Percentiles rank a stretch among this genome's conserved stretches.
Conservation (phyloP, 2,888 invertebrate genomes). For the Meta bourneti region DNA sequence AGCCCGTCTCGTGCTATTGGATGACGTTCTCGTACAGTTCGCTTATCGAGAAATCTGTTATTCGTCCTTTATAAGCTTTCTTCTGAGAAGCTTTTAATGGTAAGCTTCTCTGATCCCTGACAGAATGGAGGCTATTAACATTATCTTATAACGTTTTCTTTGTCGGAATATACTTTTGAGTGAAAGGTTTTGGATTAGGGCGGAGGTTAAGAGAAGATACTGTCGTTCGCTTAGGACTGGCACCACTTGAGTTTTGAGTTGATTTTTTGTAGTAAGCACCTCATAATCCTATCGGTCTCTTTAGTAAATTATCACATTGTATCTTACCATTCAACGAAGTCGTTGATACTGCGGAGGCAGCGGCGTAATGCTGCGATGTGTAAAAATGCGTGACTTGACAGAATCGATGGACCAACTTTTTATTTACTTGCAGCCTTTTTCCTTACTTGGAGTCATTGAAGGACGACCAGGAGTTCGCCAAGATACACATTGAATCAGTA, state of each 20-base stretch:
- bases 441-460: no score
- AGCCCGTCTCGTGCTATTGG: neutral
- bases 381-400: no score
- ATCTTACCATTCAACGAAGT: neutral
- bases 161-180: neutral
- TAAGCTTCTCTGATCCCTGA: conserved; percentile 1
- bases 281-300: neutral
- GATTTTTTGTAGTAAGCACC: neutral
- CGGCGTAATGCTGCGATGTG: no score
- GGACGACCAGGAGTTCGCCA: no score
- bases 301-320: neutral
- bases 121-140: conserved; percentile 1
- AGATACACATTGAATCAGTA: no score
- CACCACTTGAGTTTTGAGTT: neutral
- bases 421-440: no score
- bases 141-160: neutral
- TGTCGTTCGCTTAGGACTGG: neutral
- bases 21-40: neutral
- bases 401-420: no score
- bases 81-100: neutral
- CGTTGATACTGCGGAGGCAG: no score
- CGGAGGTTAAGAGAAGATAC: neutral
- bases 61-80: neutral
- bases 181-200: neutral
- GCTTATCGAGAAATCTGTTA: neutral